A percentile compares a stretch with the other conserved stretches of the same genome.
Evolutionary conservation across 2,888 invertebrate genomes (phyloP).

Genomic region (Ferrisia virgata): DNA sequence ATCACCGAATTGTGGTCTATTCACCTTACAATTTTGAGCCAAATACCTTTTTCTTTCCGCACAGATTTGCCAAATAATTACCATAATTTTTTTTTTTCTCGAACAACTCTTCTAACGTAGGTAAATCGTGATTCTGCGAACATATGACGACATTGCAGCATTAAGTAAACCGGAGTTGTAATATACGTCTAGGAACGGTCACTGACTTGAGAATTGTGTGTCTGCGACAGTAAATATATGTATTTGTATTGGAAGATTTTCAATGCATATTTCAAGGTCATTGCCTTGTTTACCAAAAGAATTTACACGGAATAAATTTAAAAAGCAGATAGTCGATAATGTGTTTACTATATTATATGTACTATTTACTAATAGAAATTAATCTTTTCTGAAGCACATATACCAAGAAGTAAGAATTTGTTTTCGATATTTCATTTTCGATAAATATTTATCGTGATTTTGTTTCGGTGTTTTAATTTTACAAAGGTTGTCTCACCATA

Average conservation of each 20-base stretch:
- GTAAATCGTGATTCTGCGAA: neutral
- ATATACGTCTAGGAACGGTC: neutral
- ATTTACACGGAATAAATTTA: neutral
- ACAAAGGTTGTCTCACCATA: too few relatives aligned
- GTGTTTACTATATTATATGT: too few relatives aligned
- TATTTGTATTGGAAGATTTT: neutral
- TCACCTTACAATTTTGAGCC: neutral
- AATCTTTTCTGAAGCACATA: too few relatives aligned
- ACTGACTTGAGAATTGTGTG: neutral
- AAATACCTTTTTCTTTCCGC: neutral
- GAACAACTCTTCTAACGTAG: neutral
- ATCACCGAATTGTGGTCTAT: neutral
- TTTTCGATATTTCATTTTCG: too few relatives aligned
- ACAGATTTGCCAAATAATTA: slow-evolving; percentile 12
- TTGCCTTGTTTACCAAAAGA: neutral
- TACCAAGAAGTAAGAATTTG: too few relatives aligned
- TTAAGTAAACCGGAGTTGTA: neutral
- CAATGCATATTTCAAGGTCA: neutral
- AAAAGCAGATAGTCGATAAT: too few relatives aligned
- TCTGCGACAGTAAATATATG: neutral
- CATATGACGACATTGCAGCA: neutral
- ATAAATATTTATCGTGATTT: too few relatives aligned
- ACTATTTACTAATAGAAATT: too few relatives aligned
- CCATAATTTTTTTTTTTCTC: neutral
- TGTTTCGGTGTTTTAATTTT: too few relatives aligned